Conservation (phyloP, 2,797 vertebrate species). For the Heterohyrax brucei region DNA sequence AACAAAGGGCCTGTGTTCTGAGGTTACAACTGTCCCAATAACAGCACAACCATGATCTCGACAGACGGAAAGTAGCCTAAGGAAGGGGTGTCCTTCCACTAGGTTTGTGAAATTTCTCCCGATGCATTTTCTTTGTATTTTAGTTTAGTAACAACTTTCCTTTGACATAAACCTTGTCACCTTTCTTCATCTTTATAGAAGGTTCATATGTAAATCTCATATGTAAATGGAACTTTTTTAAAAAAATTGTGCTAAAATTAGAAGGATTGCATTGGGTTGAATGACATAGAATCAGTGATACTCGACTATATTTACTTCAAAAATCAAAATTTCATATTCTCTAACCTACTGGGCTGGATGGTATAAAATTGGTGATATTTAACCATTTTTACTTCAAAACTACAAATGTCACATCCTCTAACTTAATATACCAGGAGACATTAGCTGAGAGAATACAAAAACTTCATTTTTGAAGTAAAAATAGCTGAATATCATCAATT, state of each 20-base stretch:
- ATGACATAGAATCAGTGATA: neutral
- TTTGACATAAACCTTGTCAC: neutral
- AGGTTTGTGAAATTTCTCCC: neutral
- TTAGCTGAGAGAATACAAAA: too few species aligned
- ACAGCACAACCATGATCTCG: neutral
- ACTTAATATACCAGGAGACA: neutral
- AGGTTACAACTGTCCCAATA: neutral
- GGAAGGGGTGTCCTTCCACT: neutral
- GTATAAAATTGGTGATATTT: neutral
- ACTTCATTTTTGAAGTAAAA: too few species aligned
- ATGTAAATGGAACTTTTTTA: neutral
- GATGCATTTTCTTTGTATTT: neutral
- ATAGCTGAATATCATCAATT: too few species aligned
- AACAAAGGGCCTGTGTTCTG: neutral
- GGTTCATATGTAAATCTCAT: neutral
- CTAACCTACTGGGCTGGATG: neutral
- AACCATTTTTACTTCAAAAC: slow-evolving; percentile 8
- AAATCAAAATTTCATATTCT: neutral
- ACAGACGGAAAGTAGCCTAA: neutral
- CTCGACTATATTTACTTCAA: neutral
- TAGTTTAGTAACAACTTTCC: neutral
- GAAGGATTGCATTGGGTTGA: neutral
- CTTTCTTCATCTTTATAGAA: neutral
- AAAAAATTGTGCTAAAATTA: neutral
- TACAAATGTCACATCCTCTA: neutral